Evolutionary conservation across 1,140 invertebrate species (phyloP), one percentile per base, ranked within the genome.

Genomic region (Eubasilissa regina): DNA sequence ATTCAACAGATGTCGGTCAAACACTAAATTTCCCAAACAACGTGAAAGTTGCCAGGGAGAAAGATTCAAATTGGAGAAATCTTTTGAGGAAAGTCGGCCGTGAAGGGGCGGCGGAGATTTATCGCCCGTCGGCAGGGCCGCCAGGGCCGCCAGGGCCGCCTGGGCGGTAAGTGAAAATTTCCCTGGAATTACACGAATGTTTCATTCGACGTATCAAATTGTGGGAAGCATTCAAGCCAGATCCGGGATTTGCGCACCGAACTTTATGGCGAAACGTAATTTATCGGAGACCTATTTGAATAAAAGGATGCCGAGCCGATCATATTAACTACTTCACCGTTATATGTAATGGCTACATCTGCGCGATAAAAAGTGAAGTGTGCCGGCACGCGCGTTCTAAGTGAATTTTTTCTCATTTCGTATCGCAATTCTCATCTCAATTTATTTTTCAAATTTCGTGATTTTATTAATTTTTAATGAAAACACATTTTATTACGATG

Each of bases 1-100:
- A 47, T 68, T 48, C 64, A 68, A 68, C 64, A 68, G 64, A 68
- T 68, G 64, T 68, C 64, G 64, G 64, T 68, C 64, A 68, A 68
- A 68, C 64, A 68, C n/a, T 68, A 48, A 68, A 68, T 48, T 68
- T 47, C 15, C 44, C 64, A 68, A 66, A 68, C 64, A 47, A 68
- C 15, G 17, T n/a, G 44, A 44, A 68, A 47, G 45, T 44, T 62
- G 19, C 43, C 44, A 35, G 64, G n/a, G 60, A 19, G 35, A 68
- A 68, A 47, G 44, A 47, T 68, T 47, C 44, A 68, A 68, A 68
- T 68, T 68, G 64, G 44, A 44, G 19, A 68, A 68, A 68, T 68
- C 64, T 68, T 68, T 68, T 35, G n/a, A 45, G 7, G 12, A 15
- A 15, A 51, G 48, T 51, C 48, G 48, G n/a, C 48, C 48, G 11